Evolutionary conservation across 2,797 vertebrate species (phyloP).

Genomic region (Podarcis lilfordi): DNA sequence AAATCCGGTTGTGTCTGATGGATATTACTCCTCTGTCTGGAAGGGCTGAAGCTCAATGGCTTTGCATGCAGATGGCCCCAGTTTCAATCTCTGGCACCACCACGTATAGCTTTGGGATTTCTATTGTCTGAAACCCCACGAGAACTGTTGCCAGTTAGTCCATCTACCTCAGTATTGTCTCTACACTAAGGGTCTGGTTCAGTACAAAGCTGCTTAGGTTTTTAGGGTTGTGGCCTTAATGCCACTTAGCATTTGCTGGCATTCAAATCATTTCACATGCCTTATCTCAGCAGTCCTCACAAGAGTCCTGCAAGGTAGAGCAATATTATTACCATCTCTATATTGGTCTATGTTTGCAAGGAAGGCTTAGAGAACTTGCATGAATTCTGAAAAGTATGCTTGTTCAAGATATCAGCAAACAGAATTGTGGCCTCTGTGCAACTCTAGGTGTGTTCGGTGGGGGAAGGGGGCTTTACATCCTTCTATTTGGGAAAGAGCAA

Average conservation of each 20-base stretch:
- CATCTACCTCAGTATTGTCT: too few relatives aligned
- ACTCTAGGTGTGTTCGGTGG: not conserved
- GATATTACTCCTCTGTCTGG: not conserved
- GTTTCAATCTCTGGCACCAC: too few relatives aligned
- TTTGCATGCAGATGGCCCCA: too few relatives aligned
- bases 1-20: not conserved
- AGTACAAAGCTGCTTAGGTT: too few relatives aligned
- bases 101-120: too few relatives aligned
- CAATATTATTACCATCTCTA: not conserved
- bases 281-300: not conserved
- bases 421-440: not conserved
- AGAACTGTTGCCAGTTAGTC: too few relatives aligned
- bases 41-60: too few relatives aligned
- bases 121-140: too few relatives aligned
- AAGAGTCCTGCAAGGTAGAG: not conserved
- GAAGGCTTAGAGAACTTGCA: not conserved
- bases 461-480: not conserved
- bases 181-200: too few relatives aligned
- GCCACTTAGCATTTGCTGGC: not conserved
- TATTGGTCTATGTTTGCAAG: not conserved
- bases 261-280: not conserved
- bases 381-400: not conserved
- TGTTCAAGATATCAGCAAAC: not conserved
- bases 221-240: not conserved
- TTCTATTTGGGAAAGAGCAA: not conserved